Conservation (phyloP, 1,140 invertebrate species). For the Zaprionus lachaisei region DNA sequence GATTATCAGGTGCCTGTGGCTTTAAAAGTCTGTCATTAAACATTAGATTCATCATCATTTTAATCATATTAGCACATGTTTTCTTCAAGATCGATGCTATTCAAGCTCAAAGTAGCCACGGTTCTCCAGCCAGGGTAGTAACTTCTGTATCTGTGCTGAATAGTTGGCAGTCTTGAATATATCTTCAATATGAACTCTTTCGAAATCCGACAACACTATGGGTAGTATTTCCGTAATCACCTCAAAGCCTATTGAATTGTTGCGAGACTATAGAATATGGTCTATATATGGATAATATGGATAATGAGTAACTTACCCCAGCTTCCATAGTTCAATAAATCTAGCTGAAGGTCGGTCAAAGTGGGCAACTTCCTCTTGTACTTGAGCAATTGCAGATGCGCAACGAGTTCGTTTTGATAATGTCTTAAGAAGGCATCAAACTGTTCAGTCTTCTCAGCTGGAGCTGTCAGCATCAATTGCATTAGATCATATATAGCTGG, state of each 20-base stretch:
- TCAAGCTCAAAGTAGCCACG: constrained; percentile 64
- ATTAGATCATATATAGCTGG: constrained; percentile 56
- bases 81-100: not conserved
- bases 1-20: constrained; percentile 69
- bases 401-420: constrained; percentile 52
- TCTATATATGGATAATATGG: not conserved
- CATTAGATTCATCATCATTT: constrained; percentile 20
- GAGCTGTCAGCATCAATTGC: constrained; percentile 51
- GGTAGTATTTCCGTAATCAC: constrained; percentile 56
- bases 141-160: constrained; percentile 38
- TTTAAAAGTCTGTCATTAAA: not conserved
- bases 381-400: constrained; percentile 40
- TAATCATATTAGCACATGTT: not conserved
- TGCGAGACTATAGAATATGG: not conserved
- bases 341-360: constrained; percentile 65
- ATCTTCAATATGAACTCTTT: constrained; percentile 36
- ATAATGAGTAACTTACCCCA: constrained; percentile 45
- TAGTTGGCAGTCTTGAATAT: constrained; percentile 43
- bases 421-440: constrained; percentile 57
- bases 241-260: constrained; percentile 44
- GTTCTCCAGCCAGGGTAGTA: constrained; percentile 70
- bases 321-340: constrained; percentile 54
- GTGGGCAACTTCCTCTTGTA: constrained; percentile 54
- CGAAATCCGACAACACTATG: constrained; percentile 41
- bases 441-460: constrained; percentile 47